Percentiles rank a stretch among this genome's conserved stretches.
These are phyloP conservation scores for chimpanzee (Pan troglodytes) DNA, from an alignment of 2,113 vertebrate genomes.

Conservation along the genomic window DNA sequence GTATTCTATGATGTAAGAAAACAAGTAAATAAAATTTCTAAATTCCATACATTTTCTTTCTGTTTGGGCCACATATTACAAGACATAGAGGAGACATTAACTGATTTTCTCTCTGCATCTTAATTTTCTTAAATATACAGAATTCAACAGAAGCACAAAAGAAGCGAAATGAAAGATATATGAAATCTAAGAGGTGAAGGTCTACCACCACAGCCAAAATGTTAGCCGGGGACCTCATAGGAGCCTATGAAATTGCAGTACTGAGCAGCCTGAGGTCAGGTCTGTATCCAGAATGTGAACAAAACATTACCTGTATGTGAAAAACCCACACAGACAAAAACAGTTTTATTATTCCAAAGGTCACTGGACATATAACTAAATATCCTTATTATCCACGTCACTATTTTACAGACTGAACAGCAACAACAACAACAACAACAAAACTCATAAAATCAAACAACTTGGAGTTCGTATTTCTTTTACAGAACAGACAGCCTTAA, in stretches of 20 bases:
- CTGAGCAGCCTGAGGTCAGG: neutral
- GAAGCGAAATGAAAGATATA: constrained; percentile 48
- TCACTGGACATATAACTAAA: neutral
- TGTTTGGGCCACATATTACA: neutral
- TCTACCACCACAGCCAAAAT: neutral
- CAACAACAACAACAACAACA: no score
- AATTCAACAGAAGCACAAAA: neutral
- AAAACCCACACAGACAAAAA: neutral
- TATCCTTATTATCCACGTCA: neutral
- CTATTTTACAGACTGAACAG: neutral
- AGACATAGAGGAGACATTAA: neutral
- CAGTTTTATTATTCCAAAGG: neutral
- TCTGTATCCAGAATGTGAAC: neutral
- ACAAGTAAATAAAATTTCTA: neutral
- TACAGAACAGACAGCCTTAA: neutral
- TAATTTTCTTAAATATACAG: neutral
- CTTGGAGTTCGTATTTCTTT: neutral
- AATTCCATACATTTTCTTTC: constrained; percentile 24
- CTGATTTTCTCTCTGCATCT: neutral
- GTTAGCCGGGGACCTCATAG: constrained; percentile 41
- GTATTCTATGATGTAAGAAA: neutral
- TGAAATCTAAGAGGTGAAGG: neutral
- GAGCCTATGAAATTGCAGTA: neutral
- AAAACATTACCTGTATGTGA: neutral
- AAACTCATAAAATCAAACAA: neutral